Conservation (phyloP, 2,888 invertebrate species). For the Phanerotoma sp. region DNA sequence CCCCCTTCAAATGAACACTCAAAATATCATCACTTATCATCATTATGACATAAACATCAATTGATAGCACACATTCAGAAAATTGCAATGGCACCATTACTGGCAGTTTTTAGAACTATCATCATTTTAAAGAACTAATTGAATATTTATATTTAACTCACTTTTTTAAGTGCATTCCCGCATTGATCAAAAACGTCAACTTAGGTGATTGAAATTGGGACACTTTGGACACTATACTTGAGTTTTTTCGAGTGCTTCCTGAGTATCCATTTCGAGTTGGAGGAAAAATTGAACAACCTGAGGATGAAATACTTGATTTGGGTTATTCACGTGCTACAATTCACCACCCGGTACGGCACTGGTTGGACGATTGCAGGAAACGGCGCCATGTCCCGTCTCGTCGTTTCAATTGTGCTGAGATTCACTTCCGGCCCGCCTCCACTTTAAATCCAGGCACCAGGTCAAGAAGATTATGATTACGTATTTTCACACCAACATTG, state of each 20-base stretch:
- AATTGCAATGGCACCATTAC: too few species aligned
- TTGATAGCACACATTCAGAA: too few species aligned
- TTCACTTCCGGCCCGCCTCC: constrained; percentile 31
- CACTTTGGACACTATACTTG: too few species aligned
- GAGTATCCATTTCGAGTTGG: neutral
- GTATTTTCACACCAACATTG: neutral
- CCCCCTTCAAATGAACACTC: too few species aligned
- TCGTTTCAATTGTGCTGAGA: constrained; percentile 13
- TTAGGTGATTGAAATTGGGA: too few species aligned
- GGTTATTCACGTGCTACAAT: constrained; percentile 30
- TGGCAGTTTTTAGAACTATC: too few species aligned
- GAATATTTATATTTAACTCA: too few species aligned
- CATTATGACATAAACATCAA: too few species aligned
- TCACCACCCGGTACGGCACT: constrained; percentile 31
- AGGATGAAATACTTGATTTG: constrained; percentile 20
- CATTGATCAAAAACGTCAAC: too few species aligned
- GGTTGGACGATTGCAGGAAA: constrained; percentile 32
- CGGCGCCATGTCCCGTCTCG: constrained; percentile 34
- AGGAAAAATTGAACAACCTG: neutral
- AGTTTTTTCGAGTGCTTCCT: neutral
- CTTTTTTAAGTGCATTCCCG: constrained; percentile 6
- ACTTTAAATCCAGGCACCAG: constrained; percentile 10
- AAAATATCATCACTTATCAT: too few species aligned
- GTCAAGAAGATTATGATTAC: neutral
- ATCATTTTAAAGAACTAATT: neutral